phyloP scores from a whole-genome alignment of 2,888 invertebrate genomes.

The Seladonia tumulorum region DNA sequence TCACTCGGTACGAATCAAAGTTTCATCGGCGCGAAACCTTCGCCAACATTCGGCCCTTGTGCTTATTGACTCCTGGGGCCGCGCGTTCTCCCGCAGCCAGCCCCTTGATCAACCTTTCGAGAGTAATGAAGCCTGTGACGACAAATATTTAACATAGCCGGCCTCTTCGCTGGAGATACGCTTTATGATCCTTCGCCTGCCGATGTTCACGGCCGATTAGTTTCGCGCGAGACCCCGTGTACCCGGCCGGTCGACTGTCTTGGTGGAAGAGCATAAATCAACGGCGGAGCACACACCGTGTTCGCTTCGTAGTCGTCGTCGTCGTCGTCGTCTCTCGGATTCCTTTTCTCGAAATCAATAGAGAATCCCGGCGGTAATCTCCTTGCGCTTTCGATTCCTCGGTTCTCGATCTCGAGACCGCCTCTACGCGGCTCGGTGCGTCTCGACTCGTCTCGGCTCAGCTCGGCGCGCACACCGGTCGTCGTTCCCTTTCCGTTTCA shows the following conservation, averaged over 20 bases:
- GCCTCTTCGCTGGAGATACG: constrained; percentile 11
- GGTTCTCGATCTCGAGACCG: constrained; percentile 47
- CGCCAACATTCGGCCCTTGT: constrained; percentile 49
- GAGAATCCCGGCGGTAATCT: constrained; percentile 15
- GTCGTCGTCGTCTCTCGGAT: neutral
- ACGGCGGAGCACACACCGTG: neutral
- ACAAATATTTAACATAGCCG: constrained; percentile 63
- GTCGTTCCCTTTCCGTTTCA: constrained; percentile 47
- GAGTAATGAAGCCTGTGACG: constrained; percentile 64
- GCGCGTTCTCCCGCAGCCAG: constrained; percentile 37
- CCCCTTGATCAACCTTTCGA: constrained; percentile 60
- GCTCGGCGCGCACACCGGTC: neutral
- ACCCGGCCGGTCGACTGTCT: neutral
- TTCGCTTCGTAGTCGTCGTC: neutral
- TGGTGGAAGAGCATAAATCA: neutral
- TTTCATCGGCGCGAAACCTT: constrained; percentile 47
- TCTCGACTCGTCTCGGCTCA: neutral
- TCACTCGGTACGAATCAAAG: constrained; percentile 61
- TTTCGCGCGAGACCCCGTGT: neutral
- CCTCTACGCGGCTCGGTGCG: neutral
- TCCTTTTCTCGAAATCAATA: neutral
- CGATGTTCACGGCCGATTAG: constrained; percentile 47
- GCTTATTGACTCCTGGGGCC: constrained; percentile 60
- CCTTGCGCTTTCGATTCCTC: constrained; percentile 28
- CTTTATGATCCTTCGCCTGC: constrained; percentile 47